phyloP scores from a whole-genome alignment of 2,797 vertebrate genomes.

The Malacoctenus gilli region DNA sequence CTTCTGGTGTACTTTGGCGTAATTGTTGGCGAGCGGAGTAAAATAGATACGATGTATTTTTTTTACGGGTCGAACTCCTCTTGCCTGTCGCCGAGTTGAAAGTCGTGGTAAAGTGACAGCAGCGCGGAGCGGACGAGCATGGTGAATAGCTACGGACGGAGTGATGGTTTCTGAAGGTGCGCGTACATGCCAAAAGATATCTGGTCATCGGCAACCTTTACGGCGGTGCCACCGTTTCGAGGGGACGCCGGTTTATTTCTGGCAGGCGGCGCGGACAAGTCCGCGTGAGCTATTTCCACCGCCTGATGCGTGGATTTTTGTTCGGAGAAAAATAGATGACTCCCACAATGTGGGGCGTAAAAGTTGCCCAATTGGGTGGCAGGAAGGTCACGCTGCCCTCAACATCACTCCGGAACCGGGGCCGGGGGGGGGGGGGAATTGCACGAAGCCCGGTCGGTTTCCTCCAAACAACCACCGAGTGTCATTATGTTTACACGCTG shows the following conservation, averaged over 20 bases:
- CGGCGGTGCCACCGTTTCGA: constrained; percentile 2
- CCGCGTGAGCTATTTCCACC: constrained; percentile 12
- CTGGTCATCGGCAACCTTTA: constrained; percentile 30
- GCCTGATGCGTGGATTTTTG: constrained; percentile 5
- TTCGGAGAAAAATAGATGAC: constrained; percentile 1
- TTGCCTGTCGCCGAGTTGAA: constrained; percentile 72
- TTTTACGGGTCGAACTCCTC: constrained; percentile 66
- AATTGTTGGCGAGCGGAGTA: constrained; percentile 28
- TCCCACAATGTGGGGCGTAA: constrained; percentile 45
- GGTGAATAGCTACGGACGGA: constrained; percentile 66
- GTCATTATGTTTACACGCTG: too few species aligned
- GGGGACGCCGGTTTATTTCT: constrained; percentile 22
- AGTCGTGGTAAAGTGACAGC: constrained; percentile 83
- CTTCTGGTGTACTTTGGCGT: constrained; percentile 62
- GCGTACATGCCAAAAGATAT: constrained; percentile 50
- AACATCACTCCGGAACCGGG: constrained; percentile 45
- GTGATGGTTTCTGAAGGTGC: constrained; percentile 70
- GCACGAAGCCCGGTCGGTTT: constrained; percentile 19
- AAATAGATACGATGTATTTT: constrained; percentile 41
- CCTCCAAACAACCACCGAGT: constrained; percentile 16
- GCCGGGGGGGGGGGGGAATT: too few species aligned
- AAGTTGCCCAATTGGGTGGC: constrained; percentile 58
- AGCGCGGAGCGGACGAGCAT: constrained; percentile 70
- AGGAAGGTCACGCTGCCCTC: constrained; percentile 57
- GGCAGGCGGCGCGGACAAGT: constrained; percentile 29